A percentile compares a stretch with the other conserved stretches of the same genome.
Conservation (phyloP, 2,888 invertebrate genomes). For the Eulithis testata region DNA sequence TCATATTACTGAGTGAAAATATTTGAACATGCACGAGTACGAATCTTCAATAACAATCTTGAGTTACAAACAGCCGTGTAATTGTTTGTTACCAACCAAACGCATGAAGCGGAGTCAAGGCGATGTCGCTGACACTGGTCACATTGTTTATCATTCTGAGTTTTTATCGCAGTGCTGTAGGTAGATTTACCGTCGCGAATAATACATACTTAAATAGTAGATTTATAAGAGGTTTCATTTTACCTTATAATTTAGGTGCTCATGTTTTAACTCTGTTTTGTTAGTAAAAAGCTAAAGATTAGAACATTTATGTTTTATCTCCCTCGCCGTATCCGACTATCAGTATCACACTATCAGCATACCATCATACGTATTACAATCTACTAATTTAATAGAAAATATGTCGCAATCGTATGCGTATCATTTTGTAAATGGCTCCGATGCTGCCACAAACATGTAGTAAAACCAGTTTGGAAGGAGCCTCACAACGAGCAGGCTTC, state of each 20-base stretch:
- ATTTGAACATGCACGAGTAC: no score
- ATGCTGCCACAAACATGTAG: conserved; percentile 27
- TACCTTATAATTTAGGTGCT: no score
- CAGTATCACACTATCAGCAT: neutral
- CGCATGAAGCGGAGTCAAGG: conserved; percentile 4
- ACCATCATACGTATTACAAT: neutral
- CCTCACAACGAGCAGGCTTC: conserved; percentile 2
- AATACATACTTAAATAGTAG: no score
- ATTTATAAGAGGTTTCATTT: no score
- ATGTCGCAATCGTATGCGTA: conserved; percentile 3
- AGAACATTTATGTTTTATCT: no score
- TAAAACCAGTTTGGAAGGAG: conserved; percentile 29
- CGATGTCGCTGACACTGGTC: conserved; percentile 6
- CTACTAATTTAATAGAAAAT: neutral
- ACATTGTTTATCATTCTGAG: neutral
- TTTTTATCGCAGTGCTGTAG: neutral
- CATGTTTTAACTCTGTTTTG: no score
- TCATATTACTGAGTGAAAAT: no score
- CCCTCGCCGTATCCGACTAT: neutral
- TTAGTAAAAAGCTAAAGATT: no score
- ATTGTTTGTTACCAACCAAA: conserved; percentile 1
- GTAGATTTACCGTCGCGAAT: neutral
- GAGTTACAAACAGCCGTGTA: neutral
- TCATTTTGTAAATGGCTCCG: conserved; percentile 9
- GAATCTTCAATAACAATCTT: neutral